Percentiles rank a stretch among this genome's conserved stretches.
Conservation (phyloP, 2,113 vertebrate species). For the Nesogale talazaci region DNA sequence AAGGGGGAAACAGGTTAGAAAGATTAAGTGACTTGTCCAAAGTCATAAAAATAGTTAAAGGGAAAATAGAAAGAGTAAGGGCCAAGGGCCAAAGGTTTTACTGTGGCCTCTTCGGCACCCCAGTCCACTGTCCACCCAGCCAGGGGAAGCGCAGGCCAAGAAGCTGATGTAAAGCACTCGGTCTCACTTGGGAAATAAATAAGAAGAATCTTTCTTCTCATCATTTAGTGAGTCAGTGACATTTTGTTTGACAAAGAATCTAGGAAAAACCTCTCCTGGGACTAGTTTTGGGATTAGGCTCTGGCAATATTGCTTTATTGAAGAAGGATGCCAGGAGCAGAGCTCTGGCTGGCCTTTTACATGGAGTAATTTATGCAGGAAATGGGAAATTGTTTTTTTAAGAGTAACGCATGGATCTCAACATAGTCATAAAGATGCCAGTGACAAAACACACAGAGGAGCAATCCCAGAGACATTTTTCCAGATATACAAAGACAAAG, state of each 20-base stretch:
- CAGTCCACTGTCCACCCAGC: not conserved
- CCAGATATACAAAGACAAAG: not conserved
- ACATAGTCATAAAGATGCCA: slow-evolving; percentile 37
- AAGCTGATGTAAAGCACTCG: not conserved
- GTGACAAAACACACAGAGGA: not conserved
- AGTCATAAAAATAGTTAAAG: not conserved
- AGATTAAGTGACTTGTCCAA: not conserved
- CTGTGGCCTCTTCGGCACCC: not conserved
- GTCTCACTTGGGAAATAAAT: slow-evolving; percentile 72
- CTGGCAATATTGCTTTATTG: slow-evolving; percentile 79
- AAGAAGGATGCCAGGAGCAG: slow-evolving; percentile 68
- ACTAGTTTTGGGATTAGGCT: slow-evolving; percentile 75
- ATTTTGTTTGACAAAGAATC: slow-evolving; percentile 80
- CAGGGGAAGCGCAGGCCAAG: not conserved
- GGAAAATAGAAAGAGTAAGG: not conserved
- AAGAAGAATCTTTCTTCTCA: slow-evolving; percentile 72
- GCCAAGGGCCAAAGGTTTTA: no score
- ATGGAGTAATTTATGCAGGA: slow-evolving; percentile 74
- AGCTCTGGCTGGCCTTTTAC: slow-evolving; percentile 73
- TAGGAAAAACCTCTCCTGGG: slow-evolving; percentile 76
- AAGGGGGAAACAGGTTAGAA: slow-evolving; percentile 32
- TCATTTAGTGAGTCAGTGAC: slow-evolving; percentile 75
- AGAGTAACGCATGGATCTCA: slow-evolving; percentile 48
- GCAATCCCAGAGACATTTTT: not conserved
- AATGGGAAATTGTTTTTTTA: slow-evolving; percentile 59